Base-by-base conservation (phyloP, 2,113 vertebrate genomes). In the Cepphus grylle region DNA sequence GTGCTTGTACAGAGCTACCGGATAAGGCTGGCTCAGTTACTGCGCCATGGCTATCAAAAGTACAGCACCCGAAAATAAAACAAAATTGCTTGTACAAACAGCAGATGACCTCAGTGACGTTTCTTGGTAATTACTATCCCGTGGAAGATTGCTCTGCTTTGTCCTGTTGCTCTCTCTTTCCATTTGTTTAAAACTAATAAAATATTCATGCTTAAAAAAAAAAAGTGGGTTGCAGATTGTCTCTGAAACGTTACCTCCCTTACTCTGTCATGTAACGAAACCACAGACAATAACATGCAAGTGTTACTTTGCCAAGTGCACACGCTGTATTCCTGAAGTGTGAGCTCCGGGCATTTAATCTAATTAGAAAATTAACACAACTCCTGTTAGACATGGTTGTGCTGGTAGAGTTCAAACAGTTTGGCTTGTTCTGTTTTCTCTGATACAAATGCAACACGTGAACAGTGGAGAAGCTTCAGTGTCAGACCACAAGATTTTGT, bases 241-340 rank as follows among this genome's bases (percentile, higher is more conserved):
- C 59, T 94, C 47, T 1, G 45, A 76, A 95, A 93, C 32, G 56
- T 88, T 79, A 56, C 69, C 85, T 77, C 32, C 52, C 20, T 79
- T 69, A 34, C 40, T 66, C 53, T 55, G 21, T 40, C 36, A 53
- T 14, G 36, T 63, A 94, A 70, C 30, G 90, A 79, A 95, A 55
- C 15, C 55, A 81, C 23, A 77, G 25, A 74, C 22, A 73, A 34
- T 26, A 78, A 47, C 36, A 36, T 2, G 6, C 9, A 80, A 66
- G 38, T n/a, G 50, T 58, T 65, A 63, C 47, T 55, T 72, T 66
- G 56, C 20, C 0, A 1, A 94, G n/a, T 5, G 1, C 40, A 63
- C 23, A 43, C 3, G 3, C 17, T 0, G 0, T 52, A 34, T 49
- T 85, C 8, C 1, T 0, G 15, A 72, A 93, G 36, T 53, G 71